Evolutionary conservation across 37 sponge, comb jelly and placozoan genomes (phyloP).

Genomic region (Chondrosia reniformis): DNA sequence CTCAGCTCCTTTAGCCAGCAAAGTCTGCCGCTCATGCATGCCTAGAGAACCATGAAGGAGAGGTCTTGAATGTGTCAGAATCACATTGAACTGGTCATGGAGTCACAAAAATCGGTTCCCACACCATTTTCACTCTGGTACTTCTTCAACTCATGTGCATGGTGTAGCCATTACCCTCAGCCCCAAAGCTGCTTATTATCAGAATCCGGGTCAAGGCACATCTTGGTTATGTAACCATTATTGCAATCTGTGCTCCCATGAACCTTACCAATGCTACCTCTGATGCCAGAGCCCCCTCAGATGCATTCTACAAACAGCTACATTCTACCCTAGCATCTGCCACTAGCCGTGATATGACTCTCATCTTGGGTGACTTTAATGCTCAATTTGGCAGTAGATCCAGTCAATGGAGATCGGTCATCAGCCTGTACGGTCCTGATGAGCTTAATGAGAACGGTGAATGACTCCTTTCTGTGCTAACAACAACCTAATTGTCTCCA

Average conservation of each 20-base stretch:
- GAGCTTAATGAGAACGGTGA: slow-evolving; percentile 27
- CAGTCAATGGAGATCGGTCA: slow-evolving; percentile 13
- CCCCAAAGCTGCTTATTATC: slow-evolving; percentile 18
- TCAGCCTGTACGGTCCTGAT: not conserved
- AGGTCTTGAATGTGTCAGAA: slow-evolving; percentile 7
- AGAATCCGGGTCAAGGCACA: slow-evolving; percentile 12
- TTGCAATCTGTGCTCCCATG: slow-evolving; percentile 7
- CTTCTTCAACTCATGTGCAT: not conserved
- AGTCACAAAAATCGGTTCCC: slow-evolving; percentile 15
- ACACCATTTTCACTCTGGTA: slow-evolving; percentile 17
- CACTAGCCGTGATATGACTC: slow-evolving; percentile 19
- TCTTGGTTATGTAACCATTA: slow-evolving; percentile 1
- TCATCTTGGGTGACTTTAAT: slow-evolving; percentile 21
- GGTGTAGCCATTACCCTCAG: slow-evolving; percentile 8
- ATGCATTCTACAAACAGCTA: slow-evolving; percentile 11
- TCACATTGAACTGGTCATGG: slow-evolving; percentile 4
- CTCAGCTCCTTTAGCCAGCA: not conserved
- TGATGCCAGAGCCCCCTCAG: slow-evolving; percentile 16
- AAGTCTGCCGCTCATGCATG: slow-evolving; percentile 12
- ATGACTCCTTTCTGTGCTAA: slow-evolving; percentile 20
- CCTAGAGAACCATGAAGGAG: not conserved
- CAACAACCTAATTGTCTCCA: slow-evolving; percentile 7
- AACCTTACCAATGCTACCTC: slow-evolving; percentile 19
- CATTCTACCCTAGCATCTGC: slow-evolving; percentile 19
- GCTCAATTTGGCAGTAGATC: slow-evolving; percentile 14